These are phyloP conservation scores for Campylorhamphus procurvoides DNA, from an alignment of 2,113 vertebrate genomes.

Conservation along the genomic window DNA sequence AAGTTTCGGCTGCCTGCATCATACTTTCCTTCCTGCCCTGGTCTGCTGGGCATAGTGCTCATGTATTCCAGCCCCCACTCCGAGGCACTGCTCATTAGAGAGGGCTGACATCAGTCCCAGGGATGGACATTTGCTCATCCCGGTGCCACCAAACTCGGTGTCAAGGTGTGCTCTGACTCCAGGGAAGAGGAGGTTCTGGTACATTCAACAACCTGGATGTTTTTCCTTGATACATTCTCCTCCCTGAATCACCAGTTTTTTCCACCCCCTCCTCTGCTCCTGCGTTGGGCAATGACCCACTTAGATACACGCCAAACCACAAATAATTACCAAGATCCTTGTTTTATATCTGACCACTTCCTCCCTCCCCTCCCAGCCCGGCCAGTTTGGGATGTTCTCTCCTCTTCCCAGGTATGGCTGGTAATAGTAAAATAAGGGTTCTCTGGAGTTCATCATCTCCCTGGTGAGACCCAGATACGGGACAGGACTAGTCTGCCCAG, in stretches of 20 bases:
- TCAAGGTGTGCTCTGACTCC: neutral
- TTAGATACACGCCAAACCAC: neutral
- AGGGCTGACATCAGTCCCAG: neutral
- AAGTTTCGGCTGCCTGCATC: neutral
- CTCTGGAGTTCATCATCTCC: neutral
- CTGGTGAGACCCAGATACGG: conserved; percentile 19
- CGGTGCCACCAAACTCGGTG: fast-evolving
- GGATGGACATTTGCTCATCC: neutral
- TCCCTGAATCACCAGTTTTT: conserved; percentile 37
- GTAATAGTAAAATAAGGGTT: neutral
- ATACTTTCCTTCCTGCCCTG: neutral
- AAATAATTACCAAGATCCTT: conserved; percentile 37
- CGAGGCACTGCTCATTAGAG: neutral
- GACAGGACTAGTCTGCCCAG: conserved; percentile 30
- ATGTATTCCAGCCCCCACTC: neutral
- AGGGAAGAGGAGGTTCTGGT: neutral
- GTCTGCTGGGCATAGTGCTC: neutral
- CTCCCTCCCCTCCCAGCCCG: conserved; percentile 8
- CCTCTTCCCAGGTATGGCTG: neutral
- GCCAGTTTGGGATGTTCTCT: neutral
- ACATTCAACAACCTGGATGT: neutral
- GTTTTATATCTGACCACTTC: conserved; percentile 39
- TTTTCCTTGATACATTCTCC: neutral
- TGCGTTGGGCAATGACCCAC: conserved; percentile 31
- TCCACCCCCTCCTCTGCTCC: neutral